Percentiles rank a stretch among this genome's conserved stretches.
Evolutionary conservation across 1,140 invertebrate genomes (phyloP).

Genomic region (Sarcophaga bullata): DNA sequence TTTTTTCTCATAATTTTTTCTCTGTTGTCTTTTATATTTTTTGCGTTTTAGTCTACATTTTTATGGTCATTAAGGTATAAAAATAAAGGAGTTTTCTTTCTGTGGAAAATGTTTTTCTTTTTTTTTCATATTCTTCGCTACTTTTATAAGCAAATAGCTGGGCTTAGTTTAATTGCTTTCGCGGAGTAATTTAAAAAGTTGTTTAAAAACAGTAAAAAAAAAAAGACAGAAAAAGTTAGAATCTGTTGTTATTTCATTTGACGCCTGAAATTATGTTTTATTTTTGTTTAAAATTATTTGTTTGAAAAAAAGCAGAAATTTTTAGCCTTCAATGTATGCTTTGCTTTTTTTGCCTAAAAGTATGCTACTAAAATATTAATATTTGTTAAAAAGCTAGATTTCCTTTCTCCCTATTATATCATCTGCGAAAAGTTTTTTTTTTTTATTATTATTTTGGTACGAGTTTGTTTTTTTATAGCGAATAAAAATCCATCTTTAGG

Average conservation of each 20-base stretch:
- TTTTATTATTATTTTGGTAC: neutral
- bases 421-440: neutral
- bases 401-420: neutral
- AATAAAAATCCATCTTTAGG: neutral
- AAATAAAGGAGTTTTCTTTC: no score
- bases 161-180: conserved; percentile 33
- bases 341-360: neutral
- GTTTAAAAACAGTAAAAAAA: no score
- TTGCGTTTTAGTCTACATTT: neutral
- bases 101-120: no score
- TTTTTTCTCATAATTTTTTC: neutral
- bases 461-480: neutral
- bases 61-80: conserved; percentile 8
- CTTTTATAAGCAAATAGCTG: neutral
- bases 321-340: no score
- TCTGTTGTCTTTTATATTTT: neutral
- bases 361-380: neutral
- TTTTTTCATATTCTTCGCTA: neutral
- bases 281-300: neutral
- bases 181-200: neutral
- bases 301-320: neutral
- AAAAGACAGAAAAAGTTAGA: neutral
- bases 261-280: neutral
- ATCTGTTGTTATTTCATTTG: neutral
- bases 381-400: neutral